Evolutionary conservation across 2,888 invertebrate species (phyloP).

Genomic region (Dynastes grantii): DNA sequence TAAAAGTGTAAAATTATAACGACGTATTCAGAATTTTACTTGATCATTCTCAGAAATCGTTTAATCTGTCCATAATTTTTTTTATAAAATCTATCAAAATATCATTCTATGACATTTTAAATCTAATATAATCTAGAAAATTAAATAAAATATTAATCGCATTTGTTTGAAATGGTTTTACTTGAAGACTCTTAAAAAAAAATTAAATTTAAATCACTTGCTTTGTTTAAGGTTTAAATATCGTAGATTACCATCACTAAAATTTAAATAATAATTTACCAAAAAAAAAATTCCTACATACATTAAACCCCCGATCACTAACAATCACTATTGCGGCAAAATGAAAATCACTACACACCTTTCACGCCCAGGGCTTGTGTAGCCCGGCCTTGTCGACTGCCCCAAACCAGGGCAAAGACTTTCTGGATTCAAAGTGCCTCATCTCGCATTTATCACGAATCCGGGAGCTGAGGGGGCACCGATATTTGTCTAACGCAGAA

Average conservation of each 20-base stretch:
- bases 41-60: too few species aligned
- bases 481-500: slow-evolving; percentile 51
- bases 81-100: too few species aligned
- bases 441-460: slow-evolving; percentile 56
- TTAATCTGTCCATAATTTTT: too few species aligned
- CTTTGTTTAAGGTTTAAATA: background rate
- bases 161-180: too few species aligned
- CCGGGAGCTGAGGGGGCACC: slow-evolving; percentile 54
- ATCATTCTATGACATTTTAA: too few species aligned
- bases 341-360: slow-evolving; percentile 51
- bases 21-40: too few species aligned
- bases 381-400: slow-evolving; percentile 60
- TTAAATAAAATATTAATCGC: background rate
- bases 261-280: slow-evolving; percentile 12
- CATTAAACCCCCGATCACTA: slow-evolving; percentile 10
- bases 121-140: background rate
- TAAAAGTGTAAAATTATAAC: too few species aligned
- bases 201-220: too few species aligned
- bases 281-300: background rate
- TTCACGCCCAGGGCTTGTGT: slow-evolving; percentile 52
- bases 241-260: background rate
- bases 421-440: slow-evolving; percentile 54
- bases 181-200: too few species aligned
- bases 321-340: slow-evolving; percentile 28
- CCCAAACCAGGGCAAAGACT: slow-evolving; percentile 63